These are phyloP conservation scores for Spea multiplicata DNA, from an alignment of 2,113 vertebrate species.

Conservation along the genomic window DNA sequence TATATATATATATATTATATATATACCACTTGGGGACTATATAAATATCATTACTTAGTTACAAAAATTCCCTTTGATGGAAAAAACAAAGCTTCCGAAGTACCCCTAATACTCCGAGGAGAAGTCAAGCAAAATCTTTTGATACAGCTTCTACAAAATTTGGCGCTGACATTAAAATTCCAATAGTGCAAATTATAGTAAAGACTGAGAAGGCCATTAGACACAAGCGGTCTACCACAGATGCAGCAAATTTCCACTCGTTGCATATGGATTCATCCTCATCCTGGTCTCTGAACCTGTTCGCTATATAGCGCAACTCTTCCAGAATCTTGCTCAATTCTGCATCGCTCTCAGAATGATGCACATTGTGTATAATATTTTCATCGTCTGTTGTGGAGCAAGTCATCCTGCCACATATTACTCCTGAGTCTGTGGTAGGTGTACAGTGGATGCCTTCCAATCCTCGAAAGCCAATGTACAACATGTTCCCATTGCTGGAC, in stretches of 20 bases:
- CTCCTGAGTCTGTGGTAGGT: slow-evolving; percentile 78
- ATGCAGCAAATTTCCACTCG: slow-evolving; percentile 94
- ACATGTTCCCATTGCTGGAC: slow-evolving; percentile 74
- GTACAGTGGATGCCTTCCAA: slow-evolving; percentile 77
- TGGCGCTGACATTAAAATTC: slow-evolving; percentile 92
- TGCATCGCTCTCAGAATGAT: slow-evolving; percentile 66
- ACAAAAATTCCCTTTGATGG: slow-evolving; percentile 26
- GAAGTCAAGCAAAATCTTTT: slow-evolving; percentile 81
- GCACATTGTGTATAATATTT: slow-evolving; percentile 70
- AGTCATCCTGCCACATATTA: slow-evolving; percentile 76
- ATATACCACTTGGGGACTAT: not conserved
- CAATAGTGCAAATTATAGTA: slow-evolving; percentile 90
- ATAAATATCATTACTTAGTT: not conserved
- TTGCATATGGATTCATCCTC: slow-evolving; percentile 76
- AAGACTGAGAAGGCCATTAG: slow-evolving; percentile 91
- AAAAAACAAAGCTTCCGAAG: slow-evolving; percentile 21
- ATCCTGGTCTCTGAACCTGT: slow-evolving; percentile 85
- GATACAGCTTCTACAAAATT: slow-evolving; percentile 91
- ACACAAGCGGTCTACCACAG: slow-evolving; percentile 92
- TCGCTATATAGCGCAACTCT: slow-evolving; percentile 87
- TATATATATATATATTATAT: slow-evolving; percentile 3
- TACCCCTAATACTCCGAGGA: not conserved
- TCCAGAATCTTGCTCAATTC: slow-evolving; percentile 87
- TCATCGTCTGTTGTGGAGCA: slow-evolving; percentile 78
- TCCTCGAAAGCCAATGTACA: slow-evolving; percentile 80